A percentile compares a stretch with the other conserved stretches of the same genome.
phyloP scores from a whole-genome alignment of 1,140 invertebrate species.

The Meloidogyne exigua region DNA sequence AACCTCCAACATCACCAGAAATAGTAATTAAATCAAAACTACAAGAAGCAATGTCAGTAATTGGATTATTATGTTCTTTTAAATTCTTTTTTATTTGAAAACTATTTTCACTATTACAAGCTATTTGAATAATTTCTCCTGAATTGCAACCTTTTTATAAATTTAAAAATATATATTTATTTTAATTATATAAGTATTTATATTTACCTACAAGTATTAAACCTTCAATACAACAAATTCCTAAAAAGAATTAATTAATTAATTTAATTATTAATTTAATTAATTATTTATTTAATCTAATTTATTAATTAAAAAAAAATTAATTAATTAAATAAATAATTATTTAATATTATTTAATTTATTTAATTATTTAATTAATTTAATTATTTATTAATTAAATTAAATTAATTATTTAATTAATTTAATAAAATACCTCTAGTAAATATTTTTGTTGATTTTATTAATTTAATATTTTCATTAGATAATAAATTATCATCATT shows the following conservation, averaged over 20 bases:
- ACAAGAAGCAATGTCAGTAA: constrained; percentile 51
- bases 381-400: too few species aligned
- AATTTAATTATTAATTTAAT: not conserved
- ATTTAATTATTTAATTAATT: not conserved
- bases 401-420: not conserved
- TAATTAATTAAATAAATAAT: not conserved
- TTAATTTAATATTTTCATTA: not conserved
- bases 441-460: constrained; percentile 21
- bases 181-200: constrained; percentile 12
- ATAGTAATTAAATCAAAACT: constrained; percentile 47
- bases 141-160: constrained; percentile 48
- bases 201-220: constrained; percentile 37
- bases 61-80: constrained; percentile 44
- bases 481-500: too few species aligned
- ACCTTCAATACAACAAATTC: constrained; percentile 51
- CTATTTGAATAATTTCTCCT: constrained; percentile 49
- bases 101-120: constrained; percentile 44
- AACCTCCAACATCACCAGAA: not conserved
- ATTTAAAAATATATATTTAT: not conserved
- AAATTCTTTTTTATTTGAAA: constrained; percentile 45
- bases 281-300: not conserved
- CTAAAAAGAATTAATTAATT: not conserved
- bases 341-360: not conserved
- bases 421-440: constrained; percentile 22
- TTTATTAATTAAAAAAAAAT: not conserved